phyloP scores from a whole-genome alignment of 2,888 invertebrate genomes.

The Xestia ashworthii region DNA sequence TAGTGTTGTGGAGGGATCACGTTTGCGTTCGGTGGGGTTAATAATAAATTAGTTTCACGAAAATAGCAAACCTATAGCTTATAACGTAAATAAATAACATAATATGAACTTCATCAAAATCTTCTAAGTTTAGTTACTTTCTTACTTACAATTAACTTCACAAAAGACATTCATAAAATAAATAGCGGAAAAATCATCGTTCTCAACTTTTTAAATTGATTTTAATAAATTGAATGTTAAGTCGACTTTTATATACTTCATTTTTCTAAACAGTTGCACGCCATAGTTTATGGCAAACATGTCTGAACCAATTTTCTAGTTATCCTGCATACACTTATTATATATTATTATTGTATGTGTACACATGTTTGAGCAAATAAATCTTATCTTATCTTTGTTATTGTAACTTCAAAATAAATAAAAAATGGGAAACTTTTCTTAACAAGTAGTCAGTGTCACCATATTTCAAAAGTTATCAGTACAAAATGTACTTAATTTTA shows the following conservation, averaged over 20 bases:
- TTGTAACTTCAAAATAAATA: neutral
- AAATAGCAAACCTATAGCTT: neutral
- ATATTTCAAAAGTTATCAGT: neutral
- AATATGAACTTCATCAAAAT: neutral
- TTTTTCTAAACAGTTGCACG: too few species aligned
- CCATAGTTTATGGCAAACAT: too few species aligned
- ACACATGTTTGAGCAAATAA: too few species aligned
- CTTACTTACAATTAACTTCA: neutral
- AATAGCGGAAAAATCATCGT: too few species aligned
- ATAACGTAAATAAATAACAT: neutral
- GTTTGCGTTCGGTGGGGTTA: conserved; percentile 38
- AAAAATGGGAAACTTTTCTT: neutral
- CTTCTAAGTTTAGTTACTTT: neutral
- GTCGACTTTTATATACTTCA: too few species aligned
- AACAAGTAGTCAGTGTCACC: neutral
- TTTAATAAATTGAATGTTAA: too few species aligned
- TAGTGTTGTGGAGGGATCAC: conserved; percentile 42
- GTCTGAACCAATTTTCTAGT: too few species aligned
- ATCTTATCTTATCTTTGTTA: neutral
- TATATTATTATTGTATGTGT: too few species aligned
- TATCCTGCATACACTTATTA: too few species aligned
- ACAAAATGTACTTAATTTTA: conserved; percentile 1
- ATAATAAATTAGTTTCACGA: conserved; percentile 39
- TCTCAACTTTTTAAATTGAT: too few species aligned
- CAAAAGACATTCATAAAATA: too few species aligned